Conservation (phyloP, 92 coral and sea anemone genomes). For the Epizoanthus ramosus region DNA sequence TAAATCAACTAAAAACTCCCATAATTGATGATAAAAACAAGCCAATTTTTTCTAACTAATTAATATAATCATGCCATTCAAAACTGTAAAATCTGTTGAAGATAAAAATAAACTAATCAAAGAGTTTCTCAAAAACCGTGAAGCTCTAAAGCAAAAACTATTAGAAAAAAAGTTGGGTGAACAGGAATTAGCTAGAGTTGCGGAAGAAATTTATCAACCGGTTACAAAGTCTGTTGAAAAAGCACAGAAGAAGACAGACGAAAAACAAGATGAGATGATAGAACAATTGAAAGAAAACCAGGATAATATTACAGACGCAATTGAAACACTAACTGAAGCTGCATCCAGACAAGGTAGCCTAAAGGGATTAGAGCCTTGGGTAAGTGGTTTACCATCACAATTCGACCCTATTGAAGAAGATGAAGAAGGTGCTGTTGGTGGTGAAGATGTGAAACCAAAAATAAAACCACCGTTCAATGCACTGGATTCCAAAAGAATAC, state of each 20-base stretch:
- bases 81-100: too few relatives aligned
- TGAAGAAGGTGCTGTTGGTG: conserved; percentile 14
- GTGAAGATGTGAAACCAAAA: conserved; percentile 14
- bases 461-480: not conserved
- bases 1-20: too few relatives aligned
- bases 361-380: conserved; percentile 36
- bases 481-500: conserved; percentile 1
- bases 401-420: conserved; percentile 29
- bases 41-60: too few relatives aligned
- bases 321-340: conserved; percentile 26
- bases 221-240: conserved; percentile 29
- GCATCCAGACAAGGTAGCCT: conserved; percentile 4
- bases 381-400: conserved; percentile 44
- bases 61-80: too few relatives aligned
- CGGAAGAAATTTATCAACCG: conserved; percentile 1
- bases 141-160: not conserved
- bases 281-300: conserved; percentile 40
- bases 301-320: conserved; percentile 10
- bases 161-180: not conserved
- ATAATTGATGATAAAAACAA: too few relatives aligned
- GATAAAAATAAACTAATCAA: not conserved
- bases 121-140: conserved; percentile 13
- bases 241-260: conserved; percentile 27
- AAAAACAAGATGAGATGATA: conserved; percentile 41
- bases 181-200: not conserved